phyloP scores from a whole-genome alignment of 2,113 vertebrate species.

The Marcusenius ussheri region DNA sequence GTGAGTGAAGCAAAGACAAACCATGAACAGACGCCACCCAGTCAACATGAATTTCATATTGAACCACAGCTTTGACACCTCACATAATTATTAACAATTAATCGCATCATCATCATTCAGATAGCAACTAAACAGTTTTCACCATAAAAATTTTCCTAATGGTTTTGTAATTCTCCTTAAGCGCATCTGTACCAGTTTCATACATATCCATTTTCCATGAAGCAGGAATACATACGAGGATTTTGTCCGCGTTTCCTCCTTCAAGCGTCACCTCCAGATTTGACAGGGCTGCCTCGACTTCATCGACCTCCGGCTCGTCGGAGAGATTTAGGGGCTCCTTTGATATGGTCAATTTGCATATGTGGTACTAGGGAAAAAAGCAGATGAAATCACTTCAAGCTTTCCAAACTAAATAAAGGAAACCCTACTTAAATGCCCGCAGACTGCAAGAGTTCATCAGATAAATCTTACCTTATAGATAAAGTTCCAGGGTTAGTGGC shows the following conservation, averaged over 20 bases:
- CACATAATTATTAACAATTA: neutral
- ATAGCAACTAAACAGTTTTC: neutral
- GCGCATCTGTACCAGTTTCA: neutral
- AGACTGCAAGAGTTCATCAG: neutral
- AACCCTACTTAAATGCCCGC: neutral
- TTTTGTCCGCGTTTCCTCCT: conserved; percentile 68
- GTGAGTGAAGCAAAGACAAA: conserved; percentile 29
- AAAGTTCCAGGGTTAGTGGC: neutral
- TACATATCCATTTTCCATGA: neutral
- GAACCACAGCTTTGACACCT: neutral
- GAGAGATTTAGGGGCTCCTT: conserved; percentile 62
- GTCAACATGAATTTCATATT: neutral
- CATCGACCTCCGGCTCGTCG: conserved; percentile 78
- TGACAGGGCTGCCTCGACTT: conserved; percentile 89
- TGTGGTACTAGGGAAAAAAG: conserved; percentile 72
- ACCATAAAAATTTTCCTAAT: neutral
- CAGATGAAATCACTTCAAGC: neutral
- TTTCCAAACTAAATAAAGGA: neutral
- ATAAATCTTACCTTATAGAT: neutral
- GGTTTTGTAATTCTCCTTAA: neutral
- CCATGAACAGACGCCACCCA: conserved; percentile 7
- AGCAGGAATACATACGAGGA: conserved; percentile 66
- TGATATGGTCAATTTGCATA: conserved; percentile 80
- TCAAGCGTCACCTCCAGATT: conserved; percentile 88
- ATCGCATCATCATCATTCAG: neutral